Base-by-base conservation (phyloP, 92 coral and sea anemone genomes). In the Epizoanthus ramosus region DNA sequence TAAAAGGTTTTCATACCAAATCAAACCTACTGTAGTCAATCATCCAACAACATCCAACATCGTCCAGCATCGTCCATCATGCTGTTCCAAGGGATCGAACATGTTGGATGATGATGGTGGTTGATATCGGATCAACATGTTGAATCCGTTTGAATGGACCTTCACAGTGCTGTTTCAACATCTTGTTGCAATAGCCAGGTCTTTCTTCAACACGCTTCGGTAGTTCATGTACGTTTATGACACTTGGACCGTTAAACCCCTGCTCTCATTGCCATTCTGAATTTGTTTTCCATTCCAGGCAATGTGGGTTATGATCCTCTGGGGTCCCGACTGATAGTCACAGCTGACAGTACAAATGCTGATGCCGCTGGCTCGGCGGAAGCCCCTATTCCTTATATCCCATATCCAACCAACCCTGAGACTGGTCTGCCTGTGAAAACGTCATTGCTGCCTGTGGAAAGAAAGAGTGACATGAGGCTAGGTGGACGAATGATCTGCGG, bases 361-460 rank as follows among this genome's bases (percentile, higher is more conserved):
- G 99, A 96, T 65, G 90, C 98, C 7, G 99, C 94, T 0, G 88
- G 89, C 75, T 84, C 97, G 16, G 87, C 91, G 24, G 99, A 96
- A 71, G 88, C 87, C 13, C 97, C 90, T 10, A 96, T 96, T 50
- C 99, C 99, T n/a, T 96, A 84, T 85, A 87, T 96, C 65, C 99
- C 99, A 41, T 96, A 94, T 85, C 99, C 99, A 71, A 87, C 81
- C 53, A 96, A 93, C 88, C 99, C 99, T 63, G 94, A 94, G 76
- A 92, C 98, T 12, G 99, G 99, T 17, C 54, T 89, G 33, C 99
- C 91, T 25, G 95, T 90, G 81, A 96, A 92, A 86, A 90, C 92
- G 22, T 68, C 86, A 28, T 85, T 96, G 79, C 58, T 85, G 3
- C 91, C 95, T 14, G 89, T 89, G 33, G 98, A 92, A 79, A 93